Base-by-base conservation (phyloP, 2,797 vertebrate genomes). In the Crenichthys baileyi region DNA sequence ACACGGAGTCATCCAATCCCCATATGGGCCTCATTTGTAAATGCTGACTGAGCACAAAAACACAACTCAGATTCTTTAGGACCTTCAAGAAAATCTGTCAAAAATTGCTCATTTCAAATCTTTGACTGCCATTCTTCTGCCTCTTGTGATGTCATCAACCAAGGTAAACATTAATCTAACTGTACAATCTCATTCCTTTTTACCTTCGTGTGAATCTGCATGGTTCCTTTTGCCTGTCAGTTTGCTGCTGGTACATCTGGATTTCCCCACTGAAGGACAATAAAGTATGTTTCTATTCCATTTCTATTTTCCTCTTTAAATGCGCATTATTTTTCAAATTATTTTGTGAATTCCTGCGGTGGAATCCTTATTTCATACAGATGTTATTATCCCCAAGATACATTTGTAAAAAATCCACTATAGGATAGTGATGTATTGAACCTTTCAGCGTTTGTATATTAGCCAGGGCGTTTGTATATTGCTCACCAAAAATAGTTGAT, bases 391-490 rank as follows among this genome's bases (percentile, higher is more conserved):
- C 15, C 8, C 29, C 18, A 39, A 2, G 22, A 12, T 67, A 24
- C 20, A 12, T 67, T 67, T 67, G 3, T 4, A 24, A 65, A 22
- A 65, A 39, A 18, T 15, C n/a, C 24, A n/a, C 1, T 3, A 15
- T 15, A n/a, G 24, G 24, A 44, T 46, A n/a, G 7, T 70, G 46
- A 20, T 11, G 55, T 73, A 24, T 41, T 41, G 36, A 65, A 41
- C 20, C 39, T 20, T 55, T 61, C 1, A 5, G 13, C 9, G 72
- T 80, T 88, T 94, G 92, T 93, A 82, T 94, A 94, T 95, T 92
- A 90, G 88, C 76, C 18, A 11, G 31, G 39, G 13, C 9, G 63
- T 56, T 75, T 95, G 93, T 95, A 84, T 95, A 95, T 95, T 95
- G 86, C 79, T 87, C 51, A 26, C 7, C 77, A 86, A 74, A 88